Evolutionary conservation across 2,113 vertebrate species (phyloP), one percentile per base, ranked within the genome.

Genomic region (Callipepla squamata): DNA sequence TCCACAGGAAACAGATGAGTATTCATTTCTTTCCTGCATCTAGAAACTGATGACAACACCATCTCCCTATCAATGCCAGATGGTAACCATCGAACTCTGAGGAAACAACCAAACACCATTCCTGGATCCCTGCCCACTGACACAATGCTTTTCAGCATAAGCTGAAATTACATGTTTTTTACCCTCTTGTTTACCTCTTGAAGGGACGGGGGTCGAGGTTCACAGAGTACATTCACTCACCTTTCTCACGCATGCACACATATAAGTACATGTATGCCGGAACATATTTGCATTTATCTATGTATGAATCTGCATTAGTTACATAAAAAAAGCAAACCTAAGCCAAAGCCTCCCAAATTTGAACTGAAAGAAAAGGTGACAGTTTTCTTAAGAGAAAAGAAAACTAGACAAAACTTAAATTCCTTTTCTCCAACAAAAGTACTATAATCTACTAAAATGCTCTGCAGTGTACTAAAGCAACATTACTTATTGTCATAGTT

Each of bases 1-100:
- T 99, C 99, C 99, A 98, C 98, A 99, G 99, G 99, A 99, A 99
- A 99, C 99, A 99, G 99, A 99, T 98, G 98, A 98, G 98, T 98
- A 98, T 98, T 98, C 96, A 98, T 98, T 98, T 98, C 98, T 98
- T 99, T 99, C 98, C 98, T 98, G 98, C 98, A 98, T 98, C 98
- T 98, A 98, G 97, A 98, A 99, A 98, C 97, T 98, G 98, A 98
- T 99, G 98, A 99, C 99, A 99, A 98, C 96, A 92, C 97, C 97
- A 97, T 98, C 98, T 98, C 98, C 98, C 98, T 98, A 98, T 98
- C 98, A 98, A 95, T 98, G 97, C 98, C 98, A 98, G 98, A 98
- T 98, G 98, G 98, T 98, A 98, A 97, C 98, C 98, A 98, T 98
- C 98, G 91, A 97, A 98, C 97, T 96, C 98, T 98, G 98, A 97